phyloP scores from a whole-genome alignment of 2,797 vertebrate species.

The Cryptoblepharus egeriae region DNA sequence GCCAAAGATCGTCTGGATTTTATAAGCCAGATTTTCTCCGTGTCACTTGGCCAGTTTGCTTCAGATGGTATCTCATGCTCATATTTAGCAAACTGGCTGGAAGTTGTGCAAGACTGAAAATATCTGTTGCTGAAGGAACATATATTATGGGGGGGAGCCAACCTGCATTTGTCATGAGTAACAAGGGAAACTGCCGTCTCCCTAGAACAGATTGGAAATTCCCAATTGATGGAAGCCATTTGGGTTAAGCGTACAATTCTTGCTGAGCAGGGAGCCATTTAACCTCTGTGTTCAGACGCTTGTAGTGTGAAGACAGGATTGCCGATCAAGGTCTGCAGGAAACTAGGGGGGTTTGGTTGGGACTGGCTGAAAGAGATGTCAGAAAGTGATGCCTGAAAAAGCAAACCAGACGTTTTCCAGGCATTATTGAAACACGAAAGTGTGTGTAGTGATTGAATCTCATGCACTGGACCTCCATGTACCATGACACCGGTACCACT shows the following conservation, averaged over 20 bases:
- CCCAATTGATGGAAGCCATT: background rate
- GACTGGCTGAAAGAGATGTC: background rate
- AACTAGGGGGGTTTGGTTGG: background rate
- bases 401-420: slow-evolving; percentile 11
- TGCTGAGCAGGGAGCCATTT: background rate
- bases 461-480: no score
- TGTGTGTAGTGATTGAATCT: no score
- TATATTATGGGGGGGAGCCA: background rate
- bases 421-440: no score
- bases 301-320: background rate
- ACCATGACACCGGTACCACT: no score
- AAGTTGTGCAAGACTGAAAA: background rate
- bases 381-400: background rate
- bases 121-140: background rate
- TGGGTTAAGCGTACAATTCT: background rate
- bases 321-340: no score
- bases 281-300: background rate
- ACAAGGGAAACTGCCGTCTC: background rate
- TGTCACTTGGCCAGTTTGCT: background rate
- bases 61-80: background rate
- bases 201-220: background rate
- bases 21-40: background rate
- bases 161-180: background rate
- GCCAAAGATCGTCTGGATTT: background rate
- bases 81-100: background rate